phyloP scores from a whole-genome alignment of 1,140 invertebrate species.

The Orussus abietinus region DNA sequence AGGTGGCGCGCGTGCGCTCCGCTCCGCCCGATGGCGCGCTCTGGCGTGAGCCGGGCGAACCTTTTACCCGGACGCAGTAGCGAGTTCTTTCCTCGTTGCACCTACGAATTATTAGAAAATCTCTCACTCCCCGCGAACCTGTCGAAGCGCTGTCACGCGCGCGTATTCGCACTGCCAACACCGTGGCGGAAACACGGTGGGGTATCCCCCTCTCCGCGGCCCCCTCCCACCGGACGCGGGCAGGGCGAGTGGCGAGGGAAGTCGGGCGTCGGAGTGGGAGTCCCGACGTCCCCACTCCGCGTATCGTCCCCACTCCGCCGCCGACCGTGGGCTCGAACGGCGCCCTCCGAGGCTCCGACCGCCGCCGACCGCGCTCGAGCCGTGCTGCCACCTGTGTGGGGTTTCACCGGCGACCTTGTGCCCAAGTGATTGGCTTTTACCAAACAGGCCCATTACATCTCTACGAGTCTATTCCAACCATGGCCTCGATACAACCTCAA shows the following conservation, averaged over 20 bases:
- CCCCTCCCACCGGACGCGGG: not conserved
- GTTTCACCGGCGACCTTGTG: constrained; percentile 24
- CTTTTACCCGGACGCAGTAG: constrained; percentile 3
- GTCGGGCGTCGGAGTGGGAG: not conserved
- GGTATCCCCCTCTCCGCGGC: constrained; percentile 7
- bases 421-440: no score
- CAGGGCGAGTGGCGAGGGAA: constrained; percentile 4
- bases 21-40: constrained; percentile 21
- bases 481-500: no score
- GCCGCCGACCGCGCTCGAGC: constrained; percentile 24
- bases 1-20: no score
- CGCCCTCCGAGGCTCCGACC: no score
- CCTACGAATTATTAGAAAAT: constrained; percentile 24
- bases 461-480: no score
- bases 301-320: no score
- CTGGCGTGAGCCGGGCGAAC: constrained; percentile 26
- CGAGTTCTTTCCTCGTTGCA: constrained; percentile 34
- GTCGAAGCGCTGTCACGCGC: constrained; percentile 21
- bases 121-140: constrained; percentile 28
- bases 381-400: constrained; percentile 46
- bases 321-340: no score
- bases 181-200: constrained; percentile 17
- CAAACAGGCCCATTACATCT: no score
- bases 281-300: no score
- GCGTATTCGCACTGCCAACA: constrained; percentile 31